phyloP scores from a whole-genome alignment of 1,140 invertebrate genomes.

The Chionoecetes opilio region DNA sequence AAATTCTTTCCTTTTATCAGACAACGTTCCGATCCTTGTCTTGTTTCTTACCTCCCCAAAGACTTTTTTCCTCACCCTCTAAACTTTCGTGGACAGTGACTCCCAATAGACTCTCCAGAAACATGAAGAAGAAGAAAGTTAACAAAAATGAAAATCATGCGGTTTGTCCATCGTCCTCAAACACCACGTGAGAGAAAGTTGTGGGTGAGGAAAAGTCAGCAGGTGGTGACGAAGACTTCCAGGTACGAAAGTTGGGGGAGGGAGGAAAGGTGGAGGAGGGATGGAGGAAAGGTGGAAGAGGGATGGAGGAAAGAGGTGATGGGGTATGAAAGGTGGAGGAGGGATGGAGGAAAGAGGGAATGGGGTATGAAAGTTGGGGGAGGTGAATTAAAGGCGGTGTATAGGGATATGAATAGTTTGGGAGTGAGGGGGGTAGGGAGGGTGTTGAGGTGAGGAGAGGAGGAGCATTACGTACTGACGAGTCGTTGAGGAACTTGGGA shows the following conservation, averaged over 20 bases:
- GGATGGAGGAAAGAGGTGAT: too few species aligned
- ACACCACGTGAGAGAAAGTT: not conserved
- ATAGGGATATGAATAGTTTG: not conserved
- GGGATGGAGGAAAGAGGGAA: too few species aligned
- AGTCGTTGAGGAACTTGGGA: not conserved
- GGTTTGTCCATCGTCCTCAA: not conserved
- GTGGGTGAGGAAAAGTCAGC: not conserved
- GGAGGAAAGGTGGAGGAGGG: not conserved
- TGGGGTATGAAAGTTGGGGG: not conserved
- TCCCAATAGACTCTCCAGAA: not conserved
- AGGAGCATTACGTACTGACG: not conserved
- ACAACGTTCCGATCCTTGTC: not conserved
- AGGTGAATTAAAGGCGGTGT: too few species aligned
- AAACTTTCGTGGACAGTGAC: not conserved
- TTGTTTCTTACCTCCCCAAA: not conserved
- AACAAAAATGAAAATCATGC: not conserved
- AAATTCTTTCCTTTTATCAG: not conserved
- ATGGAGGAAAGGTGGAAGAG: not conserved
- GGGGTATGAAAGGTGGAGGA: too few species aligned
- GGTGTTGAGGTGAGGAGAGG: not conserved
- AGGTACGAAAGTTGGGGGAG: too few species aligned
- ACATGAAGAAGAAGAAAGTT: not conserved
- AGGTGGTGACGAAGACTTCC: not conserved
- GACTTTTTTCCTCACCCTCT: not conserved
- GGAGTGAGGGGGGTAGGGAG: not conserved